These are phyloP conservation scores for Esox masquinongy DNA, from an alignment of 2,797 vertebrate species.

Conservation along the genomic window DNA sequence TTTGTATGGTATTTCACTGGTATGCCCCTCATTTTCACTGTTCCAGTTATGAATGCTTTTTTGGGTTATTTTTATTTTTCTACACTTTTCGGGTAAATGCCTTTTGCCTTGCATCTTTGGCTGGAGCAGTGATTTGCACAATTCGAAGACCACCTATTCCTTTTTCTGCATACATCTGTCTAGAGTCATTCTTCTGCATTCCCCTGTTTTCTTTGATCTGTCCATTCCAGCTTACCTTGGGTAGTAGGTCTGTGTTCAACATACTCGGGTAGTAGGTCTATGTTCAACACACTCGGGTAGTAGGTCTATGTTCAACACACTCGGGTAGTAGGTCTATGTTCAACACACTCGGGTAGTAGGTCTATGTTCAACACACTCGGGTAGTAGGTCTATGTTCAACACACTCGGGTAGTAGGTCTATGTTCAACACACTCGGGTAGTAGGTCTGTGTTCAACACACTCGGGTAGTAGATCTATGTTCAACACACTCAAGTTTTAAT, in stretches of 20 bases:
- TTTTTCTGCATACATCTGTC: neutral
- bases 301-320: too few relatives aligned
- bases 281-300: too few relatives aligned
- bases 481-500: neutral
- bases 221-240: constrained; percentile 21
- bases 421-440: too few relatives aligned
- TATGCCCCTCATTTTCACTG: neutral
- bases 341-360: too few relatives aligned
- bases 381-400: too few relatives aligned
- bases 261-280: too few relatives aligned
- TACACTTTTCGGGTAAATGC: constrained; percentile 37
- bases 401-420: too few relatives aligned
- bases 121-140: neutral
- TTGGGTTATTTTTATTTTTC: constrained; percentile 20
- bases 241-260: neutral
- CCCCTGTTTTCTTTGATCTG: neutral
- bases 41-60: neutral
- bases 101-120: constrained; percentile 60
- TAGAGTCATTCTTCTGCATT: neutral
- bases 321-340: too few relatives aligned
- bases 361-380: too few relatives aligned
- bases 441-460: too few relatives aligned
- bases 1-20: neutral
- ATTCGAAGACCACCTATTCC: neutral
- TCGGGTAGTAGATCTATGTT: too few relatives aligned